Conservation (phyloP, 2,797 vertebrate genomes). For the Buphagus erythrorhynchus region DNA sequence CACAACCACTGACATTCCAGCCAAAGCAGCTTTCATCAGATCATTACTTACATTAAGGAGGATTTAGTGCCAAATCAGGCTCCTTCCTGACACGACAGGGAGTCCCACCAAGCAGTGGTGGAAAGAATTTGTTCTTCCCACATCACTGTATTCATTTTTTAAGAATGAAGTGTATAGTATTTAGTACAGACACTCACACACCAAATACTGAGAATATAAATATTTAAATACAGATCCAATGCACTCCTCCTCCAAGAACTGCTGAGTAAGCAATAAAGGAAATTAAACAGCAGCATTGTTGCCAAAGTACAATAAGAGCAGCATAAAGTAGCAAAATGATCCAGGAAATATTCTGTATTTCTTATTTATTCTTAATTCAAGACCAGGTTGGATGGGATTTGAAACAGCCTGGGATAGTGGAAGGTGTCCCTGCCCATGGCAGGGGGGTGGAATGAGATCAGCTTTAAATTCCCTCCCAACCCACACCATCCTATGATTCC, state of each 20-base stretch:
- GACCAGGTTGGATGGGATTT: rapidly evolving
- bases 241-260: background rate
- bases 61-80: constrained; percentile 43
- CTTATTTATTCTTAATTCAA: background rate
- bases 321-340: background rate
- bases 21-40: constrained; percentile 67
- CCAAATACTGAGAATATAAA: background rate
- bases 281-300: background rate
- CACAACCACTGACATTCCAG: constrained; percentile 31
- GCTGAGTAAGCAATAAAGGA: background rate
- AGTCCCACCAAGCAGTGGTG: background rate
- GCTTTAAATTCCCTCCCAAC: background rate
- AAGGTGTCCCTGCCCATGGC: background rate
- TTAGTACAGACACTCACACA: background rate
- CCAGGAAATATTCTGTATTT: background rate
- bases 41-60: constrained; percentile 54
- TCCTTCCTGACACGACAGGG: constrained; percentile 23
- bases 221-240: background rate
- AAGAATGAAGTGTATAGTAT: background rate
- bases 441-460: background rate
- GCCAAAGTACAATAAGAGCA: background rate
- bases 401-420: background rate
- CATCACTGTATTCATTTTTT: background rate
- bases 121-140: constrained; percentile 35
- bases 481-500: background rate